phyloP scores from a whole-genome alignment of 2,888 invertebrate genomes.

The Charanyca ferruginea region DNA sequence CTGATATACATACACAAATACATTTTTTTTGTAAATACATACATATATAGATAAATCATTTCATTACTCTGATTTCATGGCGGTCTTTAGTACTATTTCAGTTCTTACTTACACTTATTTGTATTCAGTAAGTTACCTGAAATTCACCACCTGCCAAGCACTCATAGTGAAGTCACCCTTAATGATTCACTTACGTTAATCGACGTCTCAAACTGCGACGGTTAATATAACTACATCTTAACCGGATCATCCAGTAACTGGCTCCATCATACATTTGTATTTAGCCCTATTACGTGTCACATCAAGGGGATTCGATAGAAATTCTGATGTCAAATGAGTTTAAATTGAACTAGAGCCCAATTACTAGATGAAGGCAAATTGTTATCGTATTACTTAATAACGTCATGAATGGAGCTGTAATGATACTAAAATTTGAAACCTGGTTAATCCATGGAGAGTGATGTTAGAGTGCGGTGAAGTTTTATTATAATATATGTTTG shows the following conservation, averaged over 20 bases:
- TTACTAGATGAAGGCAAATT: slow-evolving; percentile 52
- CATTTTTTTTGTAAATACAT: too few relatives aligned
- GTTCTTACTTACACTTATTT: background rate
- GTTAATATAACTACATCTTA: slow-evolving; percentile 18
- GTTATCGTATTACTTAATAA: slow-evolving; percentile 65
- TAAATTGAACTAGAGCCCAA: slow-evolving; percentile 51
- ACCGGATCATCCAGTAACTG: slow-evolving; percentile 14
- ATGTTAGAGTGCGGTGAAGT: slow-evolving; percentile 28
- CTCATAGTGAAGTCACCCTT: background rate
- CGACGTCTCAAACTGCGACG: slow-evolving; percentile 6
- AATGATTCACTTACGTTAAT: slow-evolving; percentile 16
- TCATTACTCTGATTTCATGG: too few relatives aligned
- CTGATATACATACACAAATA: too few relatives aligned
- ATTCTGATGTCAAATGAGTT: slow-evolving; percentile 55
- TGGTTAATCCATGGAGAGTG: slow-evolving; percentile 55
- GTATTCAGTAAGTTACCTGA: slow-evolving; percentile 5
- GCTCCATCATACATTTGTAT: slow-evolving; percentile 28
- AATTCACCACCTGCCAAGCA: background rate
- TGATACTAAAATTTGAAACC: slow-evolving; percentile 67
- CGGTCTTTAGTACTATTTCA: background rate
- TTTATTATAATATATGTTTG: too few relatives aligned
- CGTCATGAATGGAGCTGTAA: slow-evolving; percentile 56
- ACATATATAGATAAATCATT: too few relatives aligned
- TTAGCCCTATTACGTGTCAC: slow-evolving; percentile 42
- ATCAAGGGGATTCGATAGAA: slow-evolving; percentile 47